A percentile compares a stretch with the other conserved stretches of the same genome.
phyloP scores from a whole-genome alignment of 1,140 invertebrate species.

The Drosophila busckii region DNA sequence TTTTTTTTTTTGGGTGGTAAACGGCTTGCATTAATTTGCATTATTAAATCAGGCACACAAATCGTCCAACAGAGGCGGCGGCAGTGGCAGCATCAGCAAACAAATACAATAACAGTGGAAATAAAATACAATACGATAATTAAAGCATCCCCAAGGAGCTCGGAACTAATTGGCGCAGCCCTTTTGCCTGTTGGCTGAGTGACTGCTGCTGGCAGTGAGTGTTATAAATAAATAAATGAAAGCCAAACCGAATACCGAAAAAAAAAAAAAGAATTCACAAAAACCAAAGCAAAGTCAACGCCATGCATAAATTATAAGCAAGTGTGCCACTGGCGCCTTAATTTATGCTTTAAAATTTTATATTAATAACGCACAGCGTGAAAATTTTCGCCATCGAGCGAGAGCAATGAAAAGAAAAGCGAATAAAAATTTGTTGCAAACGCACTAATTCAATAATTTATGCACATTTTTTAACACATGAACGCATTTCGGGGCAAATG shows the following conservation, averaged over 20 bases:
- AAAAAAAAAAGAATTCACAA: too few relatives aligned
- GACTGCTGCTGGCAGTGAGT: constrained; percentile 28
- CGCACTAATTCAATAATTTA: constrained; percentile 69
- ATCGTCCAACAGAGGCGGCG: too few relatives aligned
- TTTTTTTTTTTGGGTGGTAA: too few relatives aligned
- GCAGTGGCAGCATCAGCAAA: constrained; percentile 16
- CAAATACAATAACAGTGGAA: constrained; percentile 22
- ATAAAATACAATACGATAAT: constrained; percentile 49
- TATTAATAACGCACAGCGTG: constrained; percentile 46
- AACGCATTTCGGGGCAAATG: constrained; percentile 32
- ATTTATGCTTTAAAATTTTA: constrained; percentile 57
- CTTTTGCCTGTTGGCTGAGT: too few relatives aligned
- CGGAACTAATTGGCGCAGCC: constrained; percentile 52
- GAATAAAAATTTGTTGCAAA: constrained; percentile 36
- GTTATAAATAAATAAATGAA: constrained; percentile 52
- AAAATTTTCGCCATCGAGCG: constrained; percentile 26
- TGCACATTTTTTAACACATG: constrained; percentile 61
- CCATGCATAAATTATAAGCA: constrained; percentile 55
- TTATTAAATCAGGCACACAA: constrained; percentile 53
- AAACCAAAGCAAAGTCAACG: constrained; percentile 32
- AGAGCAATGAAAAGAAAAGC: neutral
- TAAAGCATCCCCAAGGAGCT: constrained; percentile 55
- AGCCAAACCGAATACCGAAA: constrained; percentile 15
- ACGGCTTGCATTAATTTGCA: constrained; percentile 55
- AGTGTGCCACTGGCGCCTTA: constrained; percentile 44